These are phyloP conservation scores for Notamacropus eugenii DNA, from an alignment of 2,797 vertebrate species.

Conservation along the genomic window DNA sequence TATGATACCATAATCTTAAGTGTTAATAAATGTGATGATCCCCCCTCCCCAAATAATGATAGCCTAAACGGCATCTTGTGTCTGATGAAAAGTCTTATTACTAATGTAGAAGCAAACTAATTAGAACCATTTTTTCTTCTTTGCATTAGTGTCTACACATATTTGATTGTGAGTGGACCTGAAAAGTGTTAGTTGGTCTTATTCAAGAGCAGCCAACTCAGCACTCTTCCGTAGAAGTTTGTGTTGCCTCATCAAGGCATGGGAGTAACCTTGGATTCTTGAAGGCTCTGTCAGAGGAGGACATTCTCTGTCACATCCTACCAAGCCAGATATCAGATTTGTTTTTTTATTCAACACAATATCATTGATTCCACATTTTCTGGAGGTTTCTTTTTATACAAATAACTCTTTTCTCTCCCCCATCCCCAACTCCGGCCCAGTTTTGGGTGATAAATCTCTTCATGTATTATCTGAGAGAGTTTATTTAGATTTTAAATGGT, in stretches of 20 bases:
- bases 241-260: neutral
- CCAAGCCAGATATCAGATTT: neutral
- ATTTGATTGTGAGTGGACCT: neutral
- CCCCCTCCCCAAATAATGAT: neutral
- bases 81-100: neutral
- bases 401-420: constrained; percentile 13
- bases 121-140: neutral
- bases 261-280: neutral
- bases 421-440: neutral
- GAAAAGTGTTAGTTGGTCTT: neutral
- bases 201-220: neutral
- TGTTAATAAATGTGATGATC: neutral
- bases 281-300: neutral
- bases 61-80: neutral
- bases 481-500: constrained; percentile 17
- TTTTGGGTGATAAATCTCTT: neutral
- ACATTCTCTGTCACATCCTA: neutral
- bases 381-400: neutral
- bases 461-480: neutral
- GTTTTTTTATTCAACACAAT: neutral
- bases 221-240: neutral
- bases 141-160: neutral
- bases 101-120: neutral
- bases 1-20: neutral
- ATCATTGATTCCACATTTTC: neutral